These are phyloP conservation scores for Cepaea nemoralis DNA, from an alignment of 1,140 invertebrate species.

Conservation along the genomic window DNA sequence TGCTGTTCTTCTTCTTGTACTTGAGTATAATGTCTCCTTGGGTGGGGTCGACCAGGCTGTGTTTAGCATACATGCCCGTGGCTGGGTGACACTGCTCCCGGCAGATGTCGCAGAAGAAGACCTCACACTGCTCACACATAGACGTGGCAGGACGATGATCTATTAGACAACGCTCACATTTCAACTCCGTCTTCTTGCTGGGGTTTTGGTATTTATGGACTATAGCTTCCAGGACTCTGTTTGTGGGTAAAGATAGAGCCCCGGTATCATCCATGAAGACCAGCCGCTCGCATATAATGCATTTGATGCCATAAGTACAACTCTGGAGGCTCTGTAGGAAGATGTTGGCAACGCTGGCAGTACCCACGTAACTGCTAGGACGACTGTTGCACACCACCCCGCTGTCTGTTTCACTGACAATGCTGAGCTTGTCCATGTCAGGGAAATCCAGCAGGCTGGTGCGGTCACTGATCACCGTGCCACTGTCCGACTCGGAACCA, in stretches of 20 bases:
- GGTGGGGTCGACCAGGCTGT: slow-evolving; percentile 81
- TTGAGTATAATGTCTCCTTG: slow-evolving; percentile 70
- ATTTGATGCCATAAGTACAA: slow-evolving; percentile 76
- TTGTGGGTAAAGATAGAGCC: slow-evolving; percentile 90
- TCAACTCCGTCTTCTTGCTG: slow-evolving; percentile 78
- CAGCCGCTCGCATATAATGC: slow-evolving; percentile 88
- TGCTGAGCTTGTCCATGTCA: slow-evolving; percentile 94
- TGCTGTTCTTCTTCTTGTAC: slow-evolving; percentile 67
- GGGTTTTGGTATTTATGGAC: slow-evolving; percentile 83
- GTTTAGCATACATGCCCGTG: slow-evolving; percentile 87
- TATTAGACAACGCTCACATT: slow-evolving; percentile 92
- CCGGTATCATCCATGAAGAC: slow-evolving; percentile 96
- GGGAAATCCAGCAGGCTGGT: slow-evolving; percentile 76
- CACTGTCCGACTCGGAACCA: slow-evolving; percentile 54
- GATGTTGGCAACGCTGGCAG: slow-evolving; percentile 80
- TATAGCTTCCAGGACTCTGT: slow-evolving; percentile 92
- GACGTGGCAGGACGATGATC: slow-evolving; percentile 86
- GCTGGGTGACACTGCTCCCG: slow-evolving; percentile 92
- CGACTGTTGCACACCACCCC: slow-evolving; percentile 89
- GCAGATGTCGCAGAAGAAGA: slow-evolving; percentile 93
- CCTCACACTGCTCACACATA: slow-evolving; percentile 96
- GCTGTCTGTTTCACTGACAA: slow-evolving; percentile 97
- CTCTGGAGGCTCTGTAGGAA: slow-evolving; percentile 73
- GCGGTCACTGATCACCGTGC: slow-evolving; percentile 50
- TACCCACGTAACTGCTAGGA: slow-evolving; percentile 92